These are phyloP conservation scores for Sus scrofa DNA, from an alignment of 2,113 vertebrate genomes.

Conservation along the genomic window DNA sequence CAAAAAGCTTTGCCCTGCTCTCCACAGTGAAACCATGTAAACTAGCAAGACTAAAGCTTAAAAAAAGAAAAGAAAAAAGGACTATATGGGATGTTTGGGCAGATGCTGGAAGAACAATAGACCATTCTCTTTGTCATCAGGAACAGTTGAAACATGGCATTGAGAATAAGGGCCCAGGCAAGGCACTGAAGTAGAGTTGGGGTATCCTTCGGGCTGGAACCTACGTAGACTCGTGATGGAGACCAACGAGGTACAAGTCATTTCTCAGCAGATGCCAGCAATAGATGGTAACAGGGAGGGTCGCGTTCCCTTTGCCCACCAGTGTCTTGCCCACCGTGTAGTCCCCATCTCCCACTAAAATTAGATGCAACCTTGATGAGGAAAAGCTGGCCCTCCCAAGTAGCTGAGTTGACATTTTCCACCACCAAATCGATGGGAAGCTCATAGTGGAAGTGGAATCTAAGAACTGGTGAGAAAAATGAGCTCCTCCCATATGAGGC, in stretches of 20 bases:
- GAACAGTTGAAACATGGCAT: background rate
- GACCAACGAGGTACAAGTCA: background rate
- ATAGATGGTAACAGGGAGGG: background rate
- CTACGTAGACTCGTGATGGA: background rate
- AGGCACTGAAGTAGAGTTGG: background rate
- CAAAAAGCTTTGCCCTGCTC: background rate
- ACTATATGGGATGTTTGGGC: background rate
- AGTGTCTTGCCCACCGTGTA: background rate
- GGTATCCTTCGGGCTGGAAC: background rate
- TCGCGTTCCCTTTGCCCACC: background rate
- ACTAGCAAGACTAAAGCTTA: background rate
- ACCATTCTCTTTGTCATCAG: constrained; percentile 16
- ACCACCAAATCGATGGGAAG: background rate
- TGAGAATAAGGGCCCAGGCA: background rate
- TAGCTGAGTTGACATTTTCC: constrained; percentile 11
- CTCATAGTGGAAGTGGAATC: background rate
- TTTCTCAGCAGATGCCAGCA: background rate
- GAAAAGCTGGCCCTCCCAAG: background rate
- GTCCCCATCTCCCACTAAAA: background rate
- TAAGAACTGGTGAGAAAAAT: background rate
- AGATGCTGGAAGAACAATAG: background rate
- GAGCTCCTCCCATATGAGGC: background rate
- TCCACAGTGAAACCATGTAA: background rate
- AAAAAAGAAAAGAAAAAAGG: background rate
- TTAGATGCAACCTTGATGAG: background rate